Base-by-base conservation (phyloP, 2,797 vertebrate genomes). In the Falco rusticolus region DNA sequence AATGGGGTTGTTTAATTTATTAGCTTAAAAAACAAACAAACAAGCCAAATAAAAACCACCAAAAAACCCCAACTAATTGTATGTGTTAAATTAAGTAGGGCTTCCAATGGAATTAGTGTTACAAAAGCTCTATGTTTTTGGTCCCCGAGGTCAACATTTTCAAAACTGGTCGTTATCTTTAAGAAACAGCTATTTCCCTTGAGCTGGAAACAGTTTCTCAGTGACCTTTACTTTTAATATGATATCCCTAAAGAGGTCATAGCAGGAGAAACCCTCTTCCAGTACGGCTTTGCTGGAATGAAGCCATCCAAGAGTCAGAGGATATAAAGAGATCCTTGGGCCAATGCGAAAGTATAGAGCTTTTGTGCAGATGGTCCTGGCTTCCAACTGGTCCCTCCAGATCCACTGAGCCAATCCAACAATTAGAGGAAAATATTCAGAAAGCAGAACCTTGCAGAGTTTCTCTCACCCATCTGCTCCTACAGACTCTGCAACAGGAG, bases 361-460 rank as follows among this genome's bases (percentile, higher is more conserved):
- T 92, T 93, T 85, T 53, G 89, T 86, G 90, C 96, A 96, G 96
- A 97, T 96, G 96, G 95, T 95, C 96, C 93, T 96, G 93, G 94
- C 93, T 96, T 95, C 95, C 95, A 94, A 92, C 93, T 5, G 90
- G 94, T 97, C 94, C 94, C 95, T 89, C 92, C 89, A 96, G 93
- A 95, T 95, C 95, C 70, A 95, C 79, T 8, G 79, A 96, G 82
- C 95, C 94, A 95, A 94, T 90, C 57, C 69, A 72, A 91, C 90
- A 94, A 95, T 93, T 91, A 94, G 69, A 95, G 82, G 78, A 86
- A 96, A 95, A 97, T 66, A 94, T 81, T 92, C 96, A 87, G 78
- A 86, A 93, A 91, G 82, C 92, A 95, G 89, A 97, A 94, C 33
- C 94, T 96, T 2, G 0, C 76, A 48, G 86, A 94, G 82, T 89